Evolutionary conservation across 2,888 invertebrate species (phyloP).

Genomic region (Eugnorisma glareosa): DNA sequence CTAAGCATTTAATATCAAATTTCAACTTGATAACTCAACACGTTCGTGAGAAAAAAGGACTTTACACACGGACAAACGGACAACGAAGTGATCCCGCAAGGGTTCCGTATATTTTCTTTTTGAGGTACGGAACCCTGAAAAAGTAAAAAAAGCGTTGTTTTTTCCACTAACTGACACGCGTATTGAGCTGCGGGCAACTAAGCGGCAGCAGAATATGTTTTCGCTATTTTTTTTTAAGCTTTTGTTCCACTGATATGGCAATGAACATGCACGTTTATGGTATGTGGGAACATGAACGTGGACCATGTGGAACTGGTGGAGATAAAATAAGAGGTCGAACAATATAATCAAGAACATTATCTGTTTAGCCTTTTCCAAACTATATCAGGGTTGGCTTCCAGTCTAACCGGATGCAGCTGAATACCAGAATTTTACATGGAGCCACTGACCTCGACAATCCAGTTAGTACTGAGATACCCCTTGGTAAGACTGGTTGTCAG

Average conservation of each 20-base stretch:
- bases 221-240: constrained; percentile 36
- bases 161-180: constrained; percentile 45
- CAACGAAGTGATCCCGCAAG: neutral
- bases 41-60: neutral
- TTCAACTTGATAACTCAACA: neutral
- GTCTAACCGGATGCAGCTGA: too few species aligned
- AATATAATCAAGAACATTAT: neutral
- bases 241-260: constrained; percentile 51
- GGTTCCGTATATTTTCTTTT: neutral
- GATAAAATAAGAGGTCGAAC: neutral
- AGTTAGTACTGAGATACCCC: too few species aligned
- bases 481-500: too few species aligned
- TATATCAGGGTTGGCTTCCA: too few species aligned
- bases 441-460: too few species aligned
- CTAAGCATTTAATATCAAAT: neutral
- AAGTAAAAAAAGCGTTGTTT: constrained; percentile 15
- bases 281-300: neutral
- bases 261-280: constrained; percentile 40
- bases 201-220: constrained; percentile 42
- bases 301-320: neutral
- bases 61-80: neutral
- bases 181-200: constrained; percentile 59
- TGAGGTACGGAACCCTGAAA: neutral
- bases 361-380: too few species aligned
- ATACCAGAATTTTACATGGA: too few species aligned